phyloP scores from a whole-genome alignment of 2,797 vertebrate genomes.

The Mus caroli region DNA sequence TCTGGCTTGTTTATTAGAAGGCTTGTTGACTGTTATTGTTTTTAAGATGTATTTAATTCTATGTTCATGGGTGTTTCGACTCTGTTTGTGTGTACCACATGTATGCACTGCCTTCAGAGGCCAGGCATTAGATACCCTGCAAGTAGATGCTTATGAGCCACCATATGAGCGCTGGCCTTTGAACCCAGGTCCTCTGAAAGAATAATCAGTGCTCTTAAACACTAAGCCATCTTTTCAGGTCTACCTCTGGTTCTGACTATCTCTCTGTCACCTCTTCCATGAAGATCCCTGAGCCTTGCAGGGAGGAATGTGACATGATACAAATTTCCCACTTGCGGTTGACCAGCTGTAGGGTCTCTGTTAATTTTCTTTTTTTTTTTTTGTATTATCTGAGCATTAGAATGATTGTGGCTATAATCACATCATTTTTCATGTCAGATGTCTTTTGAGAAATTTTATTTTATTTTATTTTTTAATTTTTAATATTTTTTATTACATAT shows the following conservation, averaged over 20 bases:
- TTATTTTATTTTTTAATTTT: no score
- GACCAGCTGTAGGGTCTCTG: not conserved
- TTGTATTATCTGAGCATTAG: slow-evolving; percentile 70
- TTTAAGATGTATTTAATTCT: not conserved
- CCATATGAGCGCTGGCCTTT: not conserved
- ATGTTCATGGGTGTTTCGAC: not conserved
- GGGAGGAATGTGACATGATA: no score
- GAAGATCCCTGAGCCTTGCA: not conserved
- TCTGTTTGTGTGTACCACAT: not conserved
- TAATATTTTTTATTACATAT: no score
- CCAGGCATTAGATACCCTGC: not conserved
- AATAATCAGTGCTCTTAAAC: not conserved
- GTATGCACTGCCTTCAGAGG: no score
- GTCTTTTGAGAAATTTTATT: slow-evolving; percentile 68
- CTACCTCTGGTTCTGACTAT: not conserved
- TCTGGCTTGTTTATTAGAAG: not conserved
- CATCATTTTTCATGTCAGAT: slow-evolving; percentile 54
- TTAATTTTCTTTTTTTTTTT: not conserved
- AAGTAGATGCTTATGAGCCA: not conserved
- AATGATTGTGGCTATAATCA: slow-evolving; percentile 47
- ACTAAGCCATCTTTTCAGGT: not conserved
- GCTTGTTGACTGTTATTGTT: not conserved
- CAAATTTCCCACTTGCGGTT: no score
- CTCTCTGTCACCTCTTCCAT: not conserved
- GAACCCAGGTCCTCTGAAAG: not conserved